These are phyloP conservation scores for Todus mexicanus DNA, from an alignment of 2,797 vertebrate species.

Conservation along the genomic window DNA sequence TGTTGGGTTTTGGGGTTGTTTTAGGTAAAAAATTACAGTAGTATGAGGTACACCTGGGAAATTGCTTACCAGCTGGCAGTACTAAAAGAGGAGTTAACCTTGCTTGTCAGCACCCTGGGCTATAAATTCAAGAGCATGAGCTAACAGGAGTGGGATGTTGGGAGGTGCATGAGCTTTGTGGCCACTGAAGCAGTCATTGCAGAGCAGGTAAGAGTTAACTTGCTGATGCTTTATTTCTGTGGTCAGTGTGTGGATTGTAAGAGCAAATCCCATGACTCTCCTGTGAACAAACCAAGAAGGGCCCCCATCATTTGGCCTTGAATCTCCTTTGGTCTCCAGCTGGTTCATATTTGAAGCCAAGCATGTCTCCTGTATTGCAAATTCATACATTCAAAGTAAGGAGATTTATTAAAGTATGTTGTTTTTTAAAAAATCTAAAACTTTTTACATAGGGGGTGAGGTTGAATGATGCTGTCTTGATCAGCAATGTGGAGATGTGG, in stretches of 20 bases:
- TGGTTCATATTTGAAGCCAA: background rate
- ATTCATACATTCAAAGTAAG: background rate
- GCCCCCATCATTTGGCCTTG: background rate
- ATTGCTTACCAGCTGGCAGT: background rate
- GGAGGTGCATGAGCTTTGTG: rapidly evolving
- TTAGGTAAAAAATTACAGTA: background rate
- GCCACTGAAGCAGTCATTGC: rapidly evolving
- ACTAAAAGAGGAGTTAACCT: background rate
- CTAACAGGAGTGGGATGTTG: background rate
- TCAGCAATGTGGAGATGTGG: background rate
- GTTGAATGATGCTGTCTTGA: background rate
- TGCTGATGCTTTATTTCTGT: background rate
- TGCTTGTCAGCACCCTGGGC: background rate
- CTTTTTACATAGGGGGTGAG: background rate
- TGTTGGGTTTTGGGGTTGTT: too few species aligned
- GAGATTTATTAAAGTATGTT: background rate
- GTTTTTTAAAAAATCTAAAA: background rate
- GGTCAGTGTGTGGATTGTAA: background rate
- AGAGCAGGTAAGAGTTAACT: background rate
- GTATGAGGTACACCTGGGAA: background rate
- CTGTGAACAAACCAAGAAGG: background rate
- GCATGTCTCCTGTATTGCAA: rapidly evolving
- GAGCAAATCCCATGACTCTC: background rate
- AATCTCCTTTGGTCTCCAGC: background rate
- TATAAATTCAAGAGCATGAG: background rate